Base-by-base conservation (phyloP, 92 coral and sea anemone species). In the Heliopora coerulea region DNA sequence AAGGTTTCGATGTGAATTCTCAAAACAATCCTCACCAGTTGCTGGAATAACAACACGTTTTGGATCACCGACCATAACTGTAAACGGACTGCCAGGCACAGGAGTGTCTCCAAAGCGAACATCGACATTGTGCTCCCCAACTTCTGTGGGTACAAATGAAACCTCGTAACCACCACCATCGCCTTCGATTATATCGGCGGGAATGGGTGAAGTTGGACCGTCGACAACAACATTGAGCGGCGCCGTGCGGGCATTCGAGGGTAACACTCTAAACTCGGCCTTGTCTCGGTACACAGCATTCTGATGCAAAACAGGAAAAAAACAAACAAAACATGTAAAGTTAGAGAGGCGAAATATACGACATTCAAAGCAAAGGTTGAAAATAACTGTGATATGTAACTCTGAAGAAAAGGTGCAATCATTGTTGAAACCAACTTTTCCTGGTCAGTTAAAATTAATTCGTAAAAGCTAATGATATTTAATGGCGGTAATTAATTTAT, bases 1-100 rank as follows among this genome's bases (percentile, higher is more conserved):
- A n/a, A n/a, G n/a, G n/a, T n/a, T n/a, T n/a, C n/a, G n/a, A n/a
- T n/a, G n/a, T n/a, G n/a, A n/a, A n/a, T n/a, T n/a, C n/a, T n/a
- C n/a, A n/a, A n/a, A n/a, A n/a, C n/a, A n/a, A n/a, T n/a, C n/a
- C n/a, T n/a, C n/a, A 64, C 72, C 50, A 49, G 86, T 68, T 41
- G 82, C 96, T 17, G 89, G 82, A 17, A 66, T 65, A 21, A 92
- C 80, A 10, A 74, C 70, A 50, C 91, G 88, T 72, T 85, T 85
- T 44, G 91, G 96, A 65, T 92, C 97, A 20, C 97, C 97, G 29
- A 92, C 96, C 81, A 89, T 92, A 46, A 89, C 84, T 3, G 73
- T 83, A 69, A 85, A 92, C 13, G 97, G 97, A 46, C 90, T 82
- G 32, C 97, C 97, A 17, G 89, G 92, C 17, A 87, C 54, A 24